A percentile compares a stretch with the other conserved stretches of the same genome.
phyloP scores from a whole-genome alignment of 2,797 vertebrate genomes.

The Hoplostethus mediterraneus region DNA sequence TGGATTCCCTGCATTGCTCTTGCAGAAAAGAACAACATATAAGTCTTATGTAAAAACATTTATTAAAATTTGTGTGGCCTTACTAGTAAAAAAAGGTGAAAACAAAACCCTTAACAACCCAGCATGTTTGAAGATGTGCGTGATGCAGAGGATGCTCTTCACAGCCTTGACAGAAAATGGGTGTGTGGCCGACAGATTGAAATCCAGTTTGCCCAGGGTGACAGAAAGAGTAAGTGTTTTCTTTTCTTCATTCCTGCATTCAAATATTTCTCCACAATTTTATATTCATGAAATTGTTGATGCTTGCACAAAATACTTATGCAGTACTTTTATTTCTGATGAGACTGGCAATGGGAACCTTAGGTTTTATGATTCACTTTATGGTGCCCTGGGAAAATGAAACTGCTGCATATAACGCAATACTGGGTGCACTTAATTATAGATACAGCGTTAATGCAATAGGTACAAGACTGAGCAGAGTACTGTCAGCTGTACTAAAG shows the following conservation, averaged over 20 bases:
- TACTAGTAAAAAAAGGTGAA: constrained; percentile 14
- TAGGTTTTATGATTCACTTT: too few relatives aligned
- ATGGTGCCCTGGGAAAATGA: too few relatives aligned
- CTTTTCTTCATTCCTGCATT: not conserved
- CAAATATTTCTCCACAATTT: not conserved
- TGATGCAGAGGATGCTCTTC: constrained; percentile 96
- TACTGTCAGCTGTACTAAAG: too few relatives aligned
- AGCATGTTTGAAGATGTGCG: constrained; percentile 97
- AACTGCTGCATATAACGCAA: too few relatives aligned
- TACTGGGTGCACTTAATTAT: too few relatives aligned
- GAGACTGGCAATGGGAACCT: not conserved
- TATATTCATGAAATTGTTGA: not conserved
- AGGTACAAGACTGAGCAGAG: too few relatives aligned
- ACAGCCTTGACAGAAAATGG: constrained; percentile 98
- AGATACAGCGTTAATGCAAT: too few relatives aligned
- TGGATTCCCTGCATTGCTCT: not conserved
- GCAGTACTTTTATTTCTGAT: not conserved
- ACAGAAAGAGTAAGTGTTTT: constrained; percentile 92
- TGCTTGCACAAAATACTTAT: not conserved
- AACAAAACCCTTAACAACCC: constrained; percentile 91
- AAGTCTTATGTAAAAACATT: not conserved
- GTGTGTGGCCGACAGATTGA: constrained; percentile 98
- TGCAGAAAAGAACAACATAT: too few relatives aligned
- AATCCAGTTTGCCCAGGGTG: constrained; percentile 98
- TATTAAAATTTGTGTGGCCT: constrained; percentile 49